These are phyloP conservation scores for Tribolium freemani DNA, from an alignment of 2,888 invertebrate genomes.

Conservation along the genomic window DNA sequence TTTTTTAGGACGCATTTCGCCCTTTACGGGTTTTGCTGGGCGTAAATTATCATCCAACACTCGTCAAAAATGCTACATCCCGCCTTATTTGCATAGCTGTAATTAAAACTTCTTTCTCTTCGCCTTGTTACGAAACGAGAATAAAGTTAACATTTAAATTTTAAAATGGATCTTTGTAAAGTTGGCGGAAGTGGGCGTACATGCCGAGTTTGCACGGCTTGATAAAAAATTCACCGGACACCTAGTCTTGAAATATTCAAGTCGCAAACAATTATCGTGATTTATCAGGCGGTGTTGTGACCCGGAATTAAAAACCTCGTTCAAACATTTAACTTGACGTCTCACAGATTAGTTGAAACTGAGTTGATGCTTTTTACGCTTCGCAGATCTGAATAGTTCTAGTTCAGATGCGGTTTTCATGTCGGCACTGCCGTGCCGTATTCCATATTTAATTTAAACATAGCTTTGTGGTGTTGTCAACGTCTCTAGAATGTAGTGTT, in stretches of 20 bases:
- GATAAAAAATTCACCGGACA: constrained; percentile 19
- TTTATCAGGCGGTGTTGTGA: constrained; percentile 11
- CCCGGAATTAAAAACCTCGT: constrained; percentile 24
- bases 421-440: constrained; percentile 15
- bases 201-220: constrained; percentile 8
- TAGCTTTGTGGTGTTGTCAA: constrained; percentile 45
- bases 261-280: constrained; percentile 14
- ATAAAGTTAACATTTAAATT: constrained; percentile 19
- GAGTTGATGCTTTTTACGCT: constrained; percentile 33
- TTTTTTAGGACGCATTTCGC: constrained; percentile 26
- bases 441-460: constrained; percentile 46
- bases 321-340: constrained; percentile 18
- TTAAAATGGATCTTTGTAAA: constrained; percentile 17
- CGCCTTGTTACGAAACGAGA: neutral
- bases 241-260: constrained; percentile 1
- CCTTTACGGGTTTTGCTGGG: constrained; percentile 8
- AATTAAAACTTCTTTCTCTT: constrained; percentile 26
- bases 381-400: constrained; percentile 33
- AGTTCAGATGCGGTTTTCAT: constrained; percentile 35
- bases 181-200: constrained; percentile 7
- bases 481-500: constrained; percentile 46
- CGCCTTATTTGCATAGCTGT: constrained; percentile 21
- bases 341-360: constrained; percentile 27
- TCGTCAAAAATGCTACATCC: neutral
- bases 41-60: constrained; percentile 12